Percentiles rank a stretch among this genome's conserved stretches.
Evolutionary conservation across 2,888 invertebrate species (phyloP).

Genomic region (Apamea anceps): DNA sequence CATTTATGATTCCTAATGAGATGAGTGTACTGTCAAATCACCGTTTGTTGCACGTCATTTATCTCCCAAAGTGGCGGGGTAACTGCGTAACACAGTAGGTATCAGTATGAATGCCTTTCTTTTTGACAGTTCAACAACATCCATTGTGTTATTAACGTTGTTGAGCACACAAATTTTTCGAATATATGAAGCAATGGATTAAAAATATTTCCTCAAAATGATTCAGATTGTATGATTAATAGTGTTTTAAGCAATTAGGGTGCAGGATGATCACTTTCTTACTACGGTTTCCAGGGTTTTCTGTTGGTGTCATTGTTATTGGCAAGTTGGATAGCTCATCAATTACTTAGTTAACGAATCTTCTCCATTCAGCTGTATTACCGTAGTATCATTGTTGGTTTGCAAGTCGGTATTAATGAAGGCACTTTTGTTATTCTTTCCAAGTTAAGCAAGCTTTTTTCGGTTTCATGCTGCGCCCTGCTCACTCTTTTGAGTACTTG

Average conservation of each 20-base stretch:
- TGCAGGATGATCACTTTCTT: neutral
- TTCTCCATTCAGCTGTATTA: neutral
- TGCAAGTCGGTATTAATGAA: neutral
- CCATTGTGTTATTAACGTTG: neutral
- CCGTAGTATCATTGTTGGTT: neutral
- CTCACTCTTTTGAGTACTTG: neutral
- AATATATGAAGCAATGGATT: too few species aligned
- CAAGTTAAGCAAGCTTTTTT: neutral
- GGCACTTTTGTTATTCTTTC: neutral
- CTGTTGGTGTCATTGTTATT: neutral
- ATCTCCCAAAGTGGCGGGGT: neutral
- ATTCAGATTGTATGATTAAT: too few species aligned
- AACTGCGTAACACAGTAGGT: neutral
- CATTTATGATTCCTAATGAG: constrained; percentile 24
- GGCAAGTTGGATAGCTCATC: neutral
- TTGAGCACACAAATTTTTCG: neutral
- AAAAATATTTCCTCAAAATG: too few species aligned
- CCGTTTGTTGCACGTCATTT: constrained; percentile 1
- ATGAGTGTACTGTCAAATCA: constrained; percentile 36
- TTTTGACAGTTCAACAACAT: neutral
- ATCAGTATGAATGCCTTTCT: neutral
- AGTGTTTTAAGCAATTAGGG: too few species aligned
- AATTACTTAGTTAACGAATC: neutral
- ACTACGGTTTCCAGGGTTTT: neutral
- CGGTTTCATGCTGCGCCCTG: neutral